Base-by-base conservation (phyloP, 2,888 invertebrate genomes). In the Eurytoma adleriae region DNA sequence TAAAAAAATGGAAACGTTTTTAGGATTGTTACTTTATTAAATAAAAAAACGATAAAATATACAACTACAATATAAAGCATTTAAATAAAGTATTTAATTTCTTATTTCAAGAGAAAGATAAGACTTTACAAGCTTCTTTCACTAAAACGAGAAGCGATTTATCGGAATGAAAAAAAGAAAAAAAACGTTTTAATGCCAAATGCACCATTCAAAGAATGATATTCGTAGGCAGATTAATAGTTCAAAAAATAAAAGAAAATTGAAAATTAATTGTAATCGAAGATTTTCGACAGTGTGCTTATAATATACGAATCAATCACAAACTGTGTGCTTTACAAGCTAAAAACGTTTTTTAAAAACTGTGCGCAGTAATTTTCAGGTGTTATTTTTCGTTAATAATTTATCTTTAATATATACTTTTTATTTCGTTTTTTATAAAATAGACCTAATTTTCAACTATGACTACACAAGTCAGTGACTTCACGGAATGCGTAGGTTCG, bases 1-100 rank as follows among this genome's bases (percentile, higher is more conserved):
- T 10, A 40, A 40, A 40, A 1, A 54, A 54, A 54, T 2, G 14
- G n/a, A n/a, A 14, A 54, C n/a, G 54, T 13, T 59, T 64, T 14
- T 3, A 64, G 50, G 40, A 57, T 64, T 61, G 14, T 77, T 77
- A 72, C 73, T 82, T 82, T 82, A 82, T 82, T 82, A 67, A 66
- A 73, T 76, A 75, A 82, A 69, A 82, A 82, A 82, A 59, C 56
- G n/a, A 73, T 48, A 75, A 68, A 82, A 82, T 57, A 20, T 78
- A 79, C 73, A 82, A 69, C 79, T 82, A 82, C 56, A 79, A 69
- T 82, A 79, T 79, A 82, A 79, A 82, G 72, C 64, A 79, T 82
- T 68, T 79, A 82, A 79, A 69, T 81, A 81, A 73, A 82, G 76
- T 61, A 59, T 71, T 54, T n/a, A 78, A 72, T 67, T 79, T 62